Base-by-base conservation (phyloP, 1,140 invertebrate genomes). In the Marisa cornuarietis region DNA sequence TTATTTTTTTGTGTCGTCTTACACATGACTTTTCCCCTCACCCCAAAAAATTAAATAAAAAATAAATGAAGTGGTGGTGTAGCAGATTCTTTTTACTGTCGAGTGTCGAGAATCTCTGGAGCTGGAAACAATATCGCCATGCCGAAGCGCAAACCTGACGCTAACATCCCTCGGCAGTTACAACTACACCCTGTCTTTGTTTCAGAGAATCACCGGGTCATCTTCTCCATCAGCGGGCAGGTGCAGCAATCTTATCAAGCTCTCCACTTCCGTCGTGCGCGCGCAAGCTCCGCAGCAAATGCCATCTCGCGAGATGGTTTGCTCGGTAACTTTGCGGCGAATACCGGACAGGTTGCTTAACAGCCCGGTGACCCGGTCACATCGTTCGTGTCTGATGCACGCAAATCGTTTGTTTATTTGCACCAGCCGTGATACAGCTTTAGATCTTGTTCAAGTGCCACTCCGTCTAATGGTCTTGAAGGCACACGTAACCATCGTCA, bases 341-440 rank as follows among this genome's bases (percentile, higher is more conserved):
- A 65, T 76, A 20, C 74, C 61, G n/a, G 14, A 51, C 62, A 18
- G 62, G 42, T 14, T 9, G 31, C 62, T 42, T n/a, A 63, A 62
- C 42, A 26, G 61, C 73, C 73, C 52, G 54, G 26, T 63, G 24
- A 75, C 73, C 54, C 20, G 10, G 51, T 75, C 54, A 31, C 54
- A 8, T 2, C 16, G 73, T 61, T n/a, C 58, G 58, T 62, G 73
- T 31, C 18, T 42, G 73, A 75, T 62, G 73, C 72, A 26, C 51
- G 58, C 58, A 75, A 61, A 62, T 75, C 73, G 73, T 63, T 75
- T 75, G 54, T 75, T 26, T 16, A 51, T 22, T 66, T 31, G 20
- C 13, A 11, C 9, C 72, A 62, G 22, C 11, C 54, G 54, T 18
- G 54, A 58, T 58, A 58, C 16, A 58, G 54, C 11, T 58, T 18